Percentiles rank a stretch among this genome's conserved stretches.
Conservation (phyloP, 2,888 invertebrate species). For the Tubiluchus corallicola region DNA sequence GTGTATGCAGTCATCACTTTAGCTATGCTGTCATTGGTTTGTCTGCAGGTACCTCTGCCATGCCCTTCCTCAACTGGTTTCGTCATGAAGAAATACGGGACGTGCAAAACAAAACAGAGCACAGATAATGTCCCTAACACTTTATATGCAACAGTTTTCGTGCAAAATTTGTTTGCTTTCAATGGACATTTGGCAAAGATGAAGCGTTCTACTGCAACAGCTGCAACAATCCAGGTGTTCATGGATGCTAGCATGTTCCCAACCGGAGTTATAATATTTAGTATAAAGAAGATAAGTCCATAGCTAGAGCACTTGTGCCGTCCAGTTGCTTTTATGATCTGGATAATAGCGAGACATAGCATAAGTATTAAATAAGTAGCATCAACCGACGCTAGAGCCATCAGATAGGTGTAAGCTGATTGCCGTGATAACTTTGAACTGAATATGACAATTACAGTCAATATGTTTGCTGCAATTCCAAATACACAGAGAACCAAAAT, state of each 20-base stretch:
- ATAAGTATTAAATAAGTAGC: not conserved
- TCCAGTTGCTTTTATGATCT: not conserved
- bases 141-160: not conserved
- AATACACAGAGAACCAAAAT: not conserved
- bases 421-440: not conserved
- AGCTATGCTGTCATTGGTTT: not conserved
- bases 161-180: not conserved
- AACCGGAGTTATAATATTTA: not conserved
- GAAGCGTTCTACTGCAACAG: not conserved
- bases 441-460: not conserved
- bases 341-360: not conserved
- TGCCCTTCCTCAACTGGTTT: not conserved
- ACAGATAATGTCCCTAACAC: not conserved
- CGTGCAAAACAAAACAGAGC: not conserved
- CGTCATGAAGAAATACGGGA: not conserved
- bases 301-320: not conserved
- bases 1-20: not conserved
- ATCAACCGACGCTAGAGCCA: not conserved
- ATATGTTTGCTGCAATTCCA: not conserved
- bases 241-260: not conserved
- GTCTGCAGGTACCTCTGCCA: not conserved
- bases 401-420: not conserved
- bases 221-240: not conserved
- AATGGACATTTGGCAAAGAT: not conserved
- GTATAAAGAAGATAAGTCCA: not conserved